Base-by-base conservation (phyloP, 1,140 invertebrate species). In the Gryon sp. region DNA sequence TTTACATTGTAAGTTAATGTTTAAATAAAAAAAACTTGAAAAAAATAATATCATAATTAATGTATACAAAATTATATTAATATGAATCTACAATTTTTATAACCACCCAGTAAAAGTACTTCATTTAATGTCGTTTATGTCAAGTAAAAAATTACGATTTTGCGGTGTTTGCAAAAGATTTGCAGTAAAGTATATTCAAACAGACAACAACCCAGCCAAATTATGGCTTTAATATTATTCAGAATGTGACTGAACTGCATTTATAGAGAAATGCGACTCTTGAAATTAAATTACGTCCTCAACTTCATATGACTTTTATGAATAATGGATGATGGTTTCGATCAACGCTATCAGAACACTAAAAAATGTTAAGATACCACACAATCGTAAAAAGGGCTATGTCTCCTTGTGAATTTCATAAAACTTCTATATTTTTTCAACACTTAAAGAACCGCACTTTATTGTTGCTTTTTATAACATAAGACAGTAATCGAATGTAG, bases 291-390 rank as follows among this genome's bases (percentile, higher is more conserved):
- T 76, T 63, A 76, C 53, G 24, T 62, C 26, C 41, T 76, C 57
- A 41, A 45, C 52, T 65, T 76, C 53, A 76, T 70, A 53, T 40
- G 57, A 53, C 34, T 34, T n/a, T n/a, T 52, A 76, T 76, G 73
- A 76, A 76, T 76, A 76, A 76, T 70, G 65, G 63, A 76, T 76
- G 62, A 69, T 57, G 32, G 19, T 9, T 24, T 24, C 63, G 57
- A 69, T 76, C 57, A 46, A 50, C 45, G 45, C 53, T 68, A 75
- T 68, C 24, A 18, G 15, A 19, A 32, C 8, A 63, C 5, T 69
- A 53, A 68, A 60, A 68, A 69, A 46, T 32, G 60, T 46, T 69
- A 69, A 69, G 53, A 76, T 41, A 57, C 16, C 48, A 30, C 11
- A 22, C 0, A 60, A 63, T 63, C 73, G 45, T 76, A 75, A 76